A percentile compares a stretch with the other conserved stretches of the same genome.
These are phyloP conservation scores for Reinhardtius hippoglossoides DNA, from an alignment of 2,113 vertebrate species.

Conservation along the genomic window DNA sequence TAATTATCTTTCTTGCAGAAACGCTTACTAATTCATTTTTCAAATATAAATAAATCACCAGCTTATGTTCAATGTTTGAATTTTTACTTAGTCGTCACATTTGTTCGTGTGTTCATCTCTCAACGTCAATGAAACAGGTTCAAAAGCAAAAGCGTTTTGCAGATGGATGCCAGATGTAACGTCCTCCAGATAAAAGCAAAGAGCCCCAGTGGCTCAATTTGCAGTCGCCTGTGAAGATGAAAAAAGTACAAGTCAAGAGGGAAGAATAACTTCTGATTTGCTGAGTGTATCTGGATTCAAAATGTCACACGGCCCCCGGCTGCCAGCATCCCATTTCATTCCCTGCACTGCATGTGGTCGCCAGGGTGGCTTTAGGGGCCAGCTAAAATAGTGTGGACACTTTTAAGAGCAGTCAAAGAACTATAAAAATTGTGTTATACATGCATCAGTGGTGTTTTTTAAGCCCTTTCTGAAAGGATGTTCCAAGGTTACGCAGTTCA, in stretches of 20 bases:
- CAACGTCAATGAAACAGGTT: conserved; percentile 19
- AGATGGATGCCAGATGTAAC: conserved; percentile 5
- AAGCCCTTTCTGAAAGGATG: conserved; percentile 23
- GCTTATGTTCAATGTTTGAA: background rate
- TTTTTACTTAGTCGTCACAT: background rate
- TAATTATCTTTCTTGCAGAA: conserved; percentile 2
- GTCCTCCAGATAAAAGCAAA: conserved; percentile 38
- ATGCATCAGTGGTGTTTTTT: conserved; percentile 30
- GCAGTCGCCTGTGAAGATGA: conserved; percentile 16
- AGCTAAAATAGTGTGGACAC: conserved; percentile 2
- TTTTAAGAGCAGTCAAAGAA: conserved; percentile 46
- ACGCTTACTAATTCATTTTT: background rate
- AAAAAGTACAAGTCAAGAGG: conserved; percentile 42
- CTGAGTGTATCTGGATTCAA: conserved; percentile 39
- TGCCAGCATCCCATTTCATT: conserved; percentile 42
- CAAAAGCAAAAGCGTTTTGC: conserved; percentile 13
- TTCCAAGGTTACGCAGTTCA: conserved; percentile 34
- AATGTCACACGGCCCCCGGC: conserved; percentile 52
- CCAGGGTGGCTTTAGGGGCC: conserved; percentile 31
- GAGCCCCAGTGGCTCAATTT: conserved; percentile 29
- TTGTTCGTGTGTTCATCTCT: conserved; percentile 12
- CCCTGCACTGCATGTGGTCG: conserved; percentile 32
- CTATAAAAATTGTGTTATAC: conserved; percentile 32
- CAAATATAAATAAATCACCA: background rate
- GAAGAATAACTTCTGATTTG: conserved; percentile 39